phyloP scores from a whole-genome alignment of 2,113 vertebrate species.

The Chamaetylas fuelleborni region DNA sequence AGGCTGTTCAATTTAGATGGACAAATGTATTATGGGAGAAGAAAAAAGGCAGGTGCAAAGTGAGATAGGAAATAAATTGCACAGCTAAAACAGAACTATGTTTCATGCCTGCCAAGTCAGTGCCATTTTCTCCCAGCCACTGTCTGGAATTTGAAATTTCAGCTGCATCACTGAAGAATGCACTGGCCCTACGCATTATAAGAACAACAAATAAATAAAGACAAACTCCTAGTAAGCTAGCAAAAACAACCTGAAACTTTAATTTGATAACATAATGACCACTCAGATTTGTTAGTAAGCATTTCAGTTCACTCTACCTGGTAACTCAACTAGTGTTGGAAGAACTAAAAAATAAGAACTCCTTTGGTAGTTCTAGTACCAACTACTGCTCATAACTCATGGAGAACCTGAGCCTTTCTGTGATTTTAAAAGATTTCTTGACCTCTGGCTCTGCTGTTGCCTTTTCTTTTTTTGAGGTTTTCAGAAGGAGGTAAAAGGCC shows the following conservation, averaged over 20 bases:
- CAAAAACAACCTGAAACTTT: not conserved
- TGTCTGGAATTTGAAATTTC: not conserved
- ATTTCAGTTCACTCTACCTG: not conserved
- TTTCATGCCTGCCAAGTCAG: not conserved
- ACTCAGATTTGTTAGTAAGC: not conserved
- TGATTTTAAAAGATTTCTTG: not conserved
- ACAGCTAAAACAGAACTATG: not conserved
- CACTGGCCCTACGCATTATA: not conserved
- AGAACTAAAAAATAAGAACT: not conserved
- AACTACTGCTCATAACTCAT: not conserved
- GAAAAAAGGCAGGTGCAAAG: conserved; percentile 17
- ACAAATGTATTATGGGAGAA: not conserved
- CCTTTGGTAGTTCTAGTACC: not conserved
- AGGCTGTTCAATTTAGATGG: not conserved
- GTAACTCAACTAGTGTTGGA: not conserved
- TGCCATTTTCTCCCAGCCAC: not conserved
- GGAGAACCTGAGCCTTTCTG: not conserved
- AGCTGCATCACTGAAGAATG: not conserved
- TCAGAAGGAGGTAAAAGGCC: not conserved
- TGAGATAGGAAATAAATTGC: conserved; percentile 16
- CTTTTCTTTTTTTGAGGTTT: not conserved
- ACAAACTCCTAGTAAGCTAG: not conserved
- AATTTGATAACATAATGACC: not conserved
- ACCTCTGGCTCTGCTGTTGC: not conserved
- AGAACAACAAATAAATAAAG: not conserved